Evolutionary conservation across 37 sponge, comb jelly and placozoan genomes (phyloP), one percentile per base, ranked within the genome.

Genomic region (Beroe forskalii): DNA sequence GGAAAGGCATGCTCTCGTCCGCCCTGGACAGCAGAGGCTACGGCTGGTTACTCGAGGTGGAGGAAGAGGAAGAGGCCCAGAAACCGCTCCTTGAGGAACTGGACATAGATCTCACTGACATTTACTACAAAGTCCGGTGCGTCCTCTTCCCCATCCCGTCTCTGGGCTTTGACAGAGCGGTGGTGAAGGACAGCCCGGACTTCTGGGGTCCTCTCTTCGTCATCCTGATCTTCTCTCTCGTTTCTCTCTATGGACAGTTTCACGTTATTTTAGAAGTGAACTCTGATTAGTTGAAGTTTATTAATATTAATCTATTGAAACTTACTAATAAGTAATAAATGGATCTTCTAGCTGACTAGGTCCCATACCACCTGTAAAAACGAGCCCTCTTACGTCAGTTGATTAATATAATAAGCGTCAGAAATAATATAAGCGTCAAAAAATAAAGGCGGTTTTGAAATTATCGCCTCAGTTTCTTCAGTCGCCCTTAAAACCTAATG

Each of bases 201-300:
- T 96, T 96, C 72, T 96, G 96, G 96, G 96, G 96, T 24, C 96
- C 96, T 27, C 93, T 96, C n/a, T 86, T 96, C 4, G 93, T 96
- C 35, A 95, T 96, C 0, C 90, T 96, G 28, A 24, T 76, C 28
- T 96, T 92, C 76, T 90, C 95, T 2, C 91, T 94, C 0, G 72
- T 96, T 28, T 96, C 96, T 27, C 94, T 96, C 2, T 96, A 94
- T 55, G 96, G 96, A 90, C 96, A 96, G 76, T 91, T 96, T 43
- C 90, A 91, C n/a, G 96, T 96, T 30, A 55, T 91, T 63, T 67
- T 48, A 67, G 36, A n/a, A n/a, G n/a, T n/a, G n/a, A n/a, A n/a
- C n/a, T n/a, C n/a, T n/a, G n/a, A n/a, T n/a, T n/a, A n/a, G n/a
- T n/a, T n/a, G n/a, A n/a, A n/a, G n/a, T n/a, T n/a, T n/a, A n/a